These are phyloP conservation scores for Orthosia incerta DNA, from an alignment of 2,888 invertebrate genomes.

Conservation along the genomic window DNA sequence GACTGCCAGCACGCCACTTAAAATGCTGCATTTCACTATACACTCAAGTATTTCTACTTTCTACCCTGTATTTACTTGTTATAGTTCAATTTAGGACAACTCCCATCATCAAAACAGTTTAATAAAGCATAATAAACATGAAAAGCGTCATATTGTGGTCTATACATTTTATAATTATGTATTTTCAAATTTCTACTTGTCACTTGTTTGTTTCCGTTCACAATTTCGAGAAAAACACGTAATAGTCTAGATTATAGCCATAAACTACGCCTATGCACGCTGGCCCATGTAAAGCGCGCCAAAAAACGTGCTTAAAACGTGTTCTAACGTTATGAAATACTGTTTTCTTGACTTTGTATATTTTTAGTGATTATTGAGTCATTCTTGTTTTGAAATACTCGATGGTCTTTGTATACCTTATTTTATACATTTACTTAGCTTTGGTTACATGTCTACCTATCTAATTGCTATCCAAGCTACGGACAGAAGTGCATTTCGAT, in stretches of 20 bases:
- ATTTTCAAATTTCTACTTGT: conserved; percentile 63
- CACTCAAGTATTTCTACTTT: conserved; percentile 60
- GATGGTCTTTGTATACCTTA: conserved; percentile 8
- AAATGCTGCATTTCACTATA: conserved; percentile 56
- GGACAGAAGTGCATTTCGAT: background rate
- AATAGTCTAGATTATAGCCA: conserved; percentile 39
- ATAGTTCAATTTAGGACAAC: conserved; percentile 29
- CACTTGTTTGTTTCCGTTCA: conserved; percentile 70
- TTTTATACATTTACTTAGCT: conserved; percentile 13
- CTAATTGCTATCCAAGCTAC: conserved; percentile 13
- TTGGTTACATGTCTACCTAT: conserved; percentile 1
- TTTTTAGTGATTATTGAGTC: conserved; percentile 61
- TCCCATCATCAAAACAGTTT: conserved; percentile 11
- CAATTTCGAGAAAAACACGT: conserved; percentile 64
- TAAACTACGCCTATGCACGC: conserved; percentile 45
- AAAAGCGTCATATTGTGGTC: conserved; percentile 31
- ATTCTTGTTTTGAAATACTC: conserved; percentile 58
- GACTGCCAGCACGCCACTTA: conserved; percentile 84
- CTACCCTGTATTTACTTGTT: conserved; percentile 49
- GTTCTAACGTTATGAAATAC: conserved; percentile 56
- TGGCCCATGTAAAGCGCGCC: conserved; percentile 52
- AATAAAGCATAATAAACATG: conserved; percentile 34
- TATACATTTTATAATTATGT: conserved; percentile 61
- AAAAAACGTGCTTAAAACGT: conserved; percentile 39
- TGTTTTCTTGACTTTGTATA: conserved; percentile 48